A percentile compares a stretch with the other conserved stretches of the same genome.
Evolutionary conservation across 1,140 invertebrate genomes (phyloP).

Genomic region (Atta colombica): DNA sequence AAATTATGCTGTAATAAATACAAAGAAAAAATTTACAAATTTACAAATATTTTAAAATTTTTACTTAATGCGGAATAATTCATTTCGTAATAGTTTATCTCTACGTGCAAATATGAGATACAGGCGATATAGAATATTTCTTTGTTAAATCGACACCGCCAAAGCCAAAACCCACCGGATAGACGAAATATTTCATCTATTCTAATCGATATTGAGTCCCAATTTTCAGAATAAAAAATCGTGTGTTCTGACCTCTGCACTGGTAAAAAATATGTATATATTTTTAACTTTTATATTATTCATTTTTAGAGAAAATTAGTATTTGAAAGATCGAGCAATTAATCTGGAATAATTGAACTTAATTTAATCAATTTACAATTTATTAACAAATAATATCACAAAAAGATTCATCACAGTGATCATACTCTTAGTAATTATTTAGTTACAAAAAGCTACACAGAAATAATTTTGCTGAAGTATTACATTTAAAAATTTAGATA

Average conservation of each 20-base stretch:
- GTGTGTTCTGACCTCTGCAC: not conserved
- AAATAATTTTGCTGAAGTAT: too few species aligned
- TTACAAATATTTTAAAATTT: not conserved
- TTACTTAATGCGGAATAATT: not conserved
- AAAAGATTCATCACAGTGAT: not conserved
- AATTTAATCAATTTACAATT: not conserved
- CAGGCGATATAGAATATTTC: conserved; percentile 37
- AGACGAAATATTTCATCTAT: conserved; percentile 46
- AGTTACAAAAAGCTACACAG: not conserved
- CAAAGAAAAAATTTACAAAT: not conserved
- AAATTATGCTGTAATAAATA: not conserved
- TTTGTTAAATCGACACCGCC: conserved; percentile 30
- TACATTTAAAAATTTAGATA: too few species aligned
- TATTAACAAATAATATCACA: not conserved
- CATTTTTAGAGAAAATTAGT: not conserved
- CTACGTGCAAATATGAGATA: conserved; percentile 6
- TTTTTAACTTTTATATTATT: not conserved
- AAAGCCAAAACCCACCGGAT: not conserved
- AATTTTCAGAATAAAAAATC: conserved; percentile 24
- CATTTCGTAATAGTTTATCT: not conserved
- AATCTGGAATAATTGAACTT: not conserved
- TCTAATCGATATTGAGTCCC: not conserved
- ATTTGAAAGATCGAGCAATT: not conserved
- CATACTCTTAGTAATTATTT: not conserved
- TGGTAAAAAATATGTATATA: not conserved